Percentiles rank a stretch among this genome's conserved stretches.
phyloP scores from a whole-genome alignment of 1,140 invertebrate genomes.

The Drosophila mayri region DNA sequence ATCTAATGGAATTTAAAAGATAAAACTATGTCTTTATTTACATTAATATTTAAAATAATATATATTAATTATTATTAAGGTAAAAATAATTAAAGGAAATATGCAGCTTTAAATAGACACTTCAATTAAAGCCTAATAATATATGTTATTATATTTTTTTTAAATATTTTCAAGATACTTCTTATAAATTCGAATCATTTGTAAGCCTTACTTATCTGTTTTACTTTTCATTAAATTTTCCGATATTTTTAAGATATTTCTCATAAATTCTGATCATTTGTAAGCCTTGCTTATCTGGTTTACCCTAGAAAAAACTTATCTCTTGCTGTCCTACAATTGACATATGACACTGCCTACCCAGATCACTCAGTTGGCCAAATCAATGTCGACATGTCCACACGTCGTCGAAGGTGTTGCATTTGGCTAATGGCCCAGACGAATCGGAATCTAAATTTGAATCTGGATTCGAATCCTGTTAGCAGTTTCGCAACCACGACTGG shows the following conservation, averaged over 20 bases:
- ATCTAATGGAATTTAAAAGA: not conserved
- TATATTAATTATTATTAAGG: too few relatives aligned
- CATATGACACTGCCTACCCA: constrained; percentile 43
- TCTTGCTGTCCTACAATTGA: constrained; percentile 2
- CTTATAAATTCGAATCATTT: not conserved
- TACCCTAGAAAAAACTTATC: constrained; percentile 9
- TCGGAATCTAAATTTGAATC: constrained; percentile 13
- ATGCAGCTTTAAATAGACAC: too few relatives aligned
- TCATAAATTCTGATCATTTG: not conserved
- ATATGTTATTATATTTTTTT: too few relatives aligned
- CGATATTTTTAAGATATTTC: too few relatives aligned
- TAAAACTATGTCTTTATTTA: too few relatives aligned
- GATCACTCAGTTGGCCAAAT: constrained; percentile 76
- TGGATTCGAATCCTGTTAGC: constrained; percentile 66
- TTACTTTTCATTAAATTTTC: too few relatives aligned
- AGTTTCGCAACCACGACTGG: constrained; percentile 59
- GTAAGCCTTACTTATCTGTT: not conserved
- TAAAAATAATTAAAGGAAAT: too few relatives aligned
- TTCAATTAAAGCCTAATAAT: too few relatives aligned
- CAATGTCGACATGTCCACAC: constrained; percentile 63
- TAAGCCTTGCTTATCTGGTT: not conserved
- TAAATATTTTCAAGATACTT: too few relatives aligned
- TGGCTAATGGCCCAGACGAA: constrained; percentile 57
- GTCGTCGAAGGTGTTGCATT: constrained; percentile 69
- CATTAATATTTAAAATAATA: too few relatives aligned